These are phyloP conservation scores for Sicus ferrugineus DNA, from an alignment of 2,888 invertebrate species.

Conservation along the genomic window DNA sequence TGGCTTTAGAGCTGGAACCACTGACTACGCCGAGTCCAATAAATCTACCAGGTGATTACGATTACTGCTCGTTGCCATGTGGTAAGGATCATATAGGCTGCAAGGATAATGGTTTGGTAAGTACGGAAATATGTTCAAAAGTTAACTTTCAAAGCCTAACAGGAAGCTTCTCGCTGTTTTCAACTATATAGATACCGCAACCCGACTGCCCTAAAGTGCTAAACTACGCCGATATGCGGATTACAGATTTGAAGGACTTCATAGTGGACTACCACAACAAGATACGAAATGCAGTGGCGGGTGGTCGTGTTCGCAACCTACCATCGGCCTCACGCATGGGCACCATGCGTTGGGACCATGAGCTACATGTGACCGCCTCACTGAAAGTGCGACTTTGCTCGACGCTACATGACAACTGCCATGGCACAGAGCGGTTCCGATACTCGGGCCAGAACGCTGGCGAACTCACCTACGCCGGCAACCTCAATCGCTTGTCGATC, in stretches of 20 bases:
- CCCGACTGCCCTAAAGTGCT: neutral
- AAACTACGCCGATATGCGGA: neutral
- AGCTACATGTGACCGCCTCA: neutral
- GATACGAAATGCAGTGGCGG: neutral
- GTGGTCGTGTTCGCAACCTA: neutral
- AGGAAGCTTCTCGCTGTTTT: neutral
- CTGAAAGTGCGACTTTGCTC: neutral
- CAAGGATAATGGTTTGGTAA: neutral
- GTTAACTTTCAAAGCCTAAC: neutral
- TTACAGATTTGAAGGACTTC: neutral
- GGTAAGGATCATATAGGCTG: neutral
- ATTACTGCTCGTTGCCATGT: neutral
- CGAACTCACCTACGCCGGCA: neutral
- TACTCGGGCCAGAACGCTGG: neutral
- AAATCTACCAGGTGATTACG: neutral
- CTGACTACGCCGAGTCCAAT: neutral
- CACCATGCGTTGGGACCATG: neutral
- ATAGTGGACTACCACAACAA: neutral
- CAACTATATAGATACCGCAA: neutral
- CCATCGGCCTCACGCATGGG: neutral
- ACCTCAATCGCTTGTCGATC: neutral
- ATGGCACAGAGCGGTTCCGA: neutral
- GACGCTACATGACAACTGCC: neutral
- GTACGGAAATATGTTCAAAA: neutral
- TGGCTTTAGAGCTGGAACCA: neutral